phyloP scores from a whole-genome alignment of 2,888 invertebrate genomes.

The Chloromyia formosa region DNA sequence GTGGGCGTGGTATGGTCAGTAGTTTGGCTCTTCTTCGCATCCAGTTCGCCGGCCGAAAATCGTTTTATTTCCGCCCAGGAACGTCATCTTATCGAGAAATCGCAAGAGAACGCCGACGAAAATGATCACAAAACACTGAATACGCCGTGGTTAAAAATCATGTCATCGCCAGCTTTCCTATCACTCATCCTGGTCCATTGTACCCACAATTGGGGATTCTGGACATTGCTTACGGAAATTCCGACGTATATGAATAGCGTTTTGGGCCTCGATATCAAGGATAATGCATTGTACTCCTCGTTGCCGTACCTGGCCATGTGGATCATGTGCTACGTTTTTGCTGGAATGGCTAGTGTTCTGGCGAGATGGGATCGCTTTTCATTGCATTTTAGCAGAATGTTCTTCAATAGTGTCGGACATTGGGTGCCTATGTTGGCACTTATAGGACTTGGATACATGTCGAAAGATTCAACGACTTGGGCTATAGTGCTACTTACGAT shows the following conservation, averaged over 20 bases:
- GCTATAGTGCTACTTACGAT: conserved; percentile 74
- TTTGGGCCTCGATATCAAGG: conserved; percentile 75
- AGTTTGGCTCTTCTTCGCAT: conserved; percentile 70
- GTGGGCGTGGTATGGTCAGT: conserved; percentile 71
- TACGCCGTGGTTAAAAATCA: conserved; percentile 80
- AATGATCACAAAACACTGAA: conserved; percentile 53
- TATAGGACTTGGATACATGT: conserved; percentile 69
- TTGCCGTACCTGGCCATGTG: conserved; percentile 80
- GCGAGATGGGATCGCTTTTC: conserved; percentile 58
- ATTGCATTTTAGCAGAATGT: conserved; percentile 62
- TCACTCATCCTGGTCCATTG: conserved; percentile 76
- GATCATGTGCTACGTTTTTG: conserved; percentile 75
- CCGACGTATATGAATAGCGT: conserved; percentile 82
- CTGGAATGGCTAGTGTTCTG: conserved; percentile 69
- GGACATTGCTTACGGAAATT: conserved; percentile 83
- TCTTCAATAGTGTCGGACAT: conserved; percentile 70
- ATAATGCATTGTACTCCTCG: conserved; percentile 75
- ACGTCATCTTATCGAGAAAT: conserved; percentile 73
- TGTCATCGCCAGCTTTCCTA: conserved; percentile 80
- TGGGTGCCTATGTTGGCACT: conserved; percentile 76
- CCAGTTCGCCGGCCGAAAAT: conserved; percentile 71
- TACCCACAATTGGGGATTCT: conserved; percentile 81
- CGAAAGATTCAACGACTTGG: conserved; percentile 58
- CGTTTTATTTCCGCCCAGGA: conserved; percentile 72
- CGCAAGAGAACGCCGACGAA: conserved; percentile 65